Evolutionary conservation across 2,888 invertebrate species (phyloP).

Genomic region (Silvanus unidentatus): DNA sequence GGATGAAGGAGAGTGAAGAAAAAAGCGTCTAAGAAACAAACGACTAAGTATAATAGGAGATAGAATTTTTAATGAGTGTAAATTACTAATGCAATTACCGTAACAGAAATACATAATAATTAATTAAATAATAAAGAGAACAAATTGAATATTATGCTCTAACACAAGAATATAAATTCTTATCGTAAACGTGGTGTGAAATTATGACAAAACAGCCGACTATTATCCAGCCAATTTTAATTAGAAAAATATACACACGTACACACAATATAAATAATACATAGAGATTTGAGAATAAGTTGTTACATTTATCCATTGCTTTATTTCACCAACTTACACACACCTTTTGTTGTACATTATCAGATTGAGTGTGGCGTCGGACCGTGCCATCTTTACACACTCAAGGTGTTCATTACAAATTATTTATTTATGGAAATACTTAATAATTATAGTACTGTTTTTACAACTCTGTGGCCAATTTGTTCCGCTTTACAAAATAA

Average conservation of each 20-base stretch:
- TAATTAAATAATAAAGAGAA: conserved; percentile 34
- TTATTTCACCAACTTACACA: background rate
- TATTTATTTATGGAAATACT: conserved; percentile 34
- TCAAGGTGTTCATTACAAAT: conserved; percentile 30
- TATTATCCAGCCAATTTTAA: background rate
- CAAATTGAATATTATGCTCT: no score
- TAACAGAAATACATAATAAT: conserved; percentile 38
- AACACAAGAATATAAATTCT: background rate
- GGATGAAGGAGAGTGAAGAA: no score
- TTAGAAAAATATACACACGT: background rate
- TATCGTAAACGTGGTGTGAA: conserved; percentile 36
- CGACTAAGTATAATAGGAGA: conserved; percentile 19
- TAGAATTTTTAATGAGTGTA: conserved; percentile 31
- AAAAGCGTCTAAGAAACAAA: no score
- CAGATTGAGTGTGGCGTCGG: conserved; percentile 25
- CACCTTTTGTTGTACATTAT: conserved; percentile 13
- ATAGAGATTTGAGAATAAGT: background rate
- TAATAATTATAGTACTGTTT: conserved; percentile 25
- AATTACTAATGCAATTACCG: conserved; percentile 39
- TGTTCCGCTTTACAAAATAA: conserved; percentile 29
- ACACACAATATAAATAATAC: background rate
- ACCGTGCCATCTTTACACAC: conserved; percentile 27
- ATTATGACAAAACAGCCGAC: conserved; percentile 40
- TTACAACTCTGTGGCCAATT: conserved; percentile 27
- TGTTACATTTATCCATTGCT: background rate